Evolutionary conservation across 2,797 vertebrate species (phyloP).

Genomic region (Peromyscus aztecus): DNA sequence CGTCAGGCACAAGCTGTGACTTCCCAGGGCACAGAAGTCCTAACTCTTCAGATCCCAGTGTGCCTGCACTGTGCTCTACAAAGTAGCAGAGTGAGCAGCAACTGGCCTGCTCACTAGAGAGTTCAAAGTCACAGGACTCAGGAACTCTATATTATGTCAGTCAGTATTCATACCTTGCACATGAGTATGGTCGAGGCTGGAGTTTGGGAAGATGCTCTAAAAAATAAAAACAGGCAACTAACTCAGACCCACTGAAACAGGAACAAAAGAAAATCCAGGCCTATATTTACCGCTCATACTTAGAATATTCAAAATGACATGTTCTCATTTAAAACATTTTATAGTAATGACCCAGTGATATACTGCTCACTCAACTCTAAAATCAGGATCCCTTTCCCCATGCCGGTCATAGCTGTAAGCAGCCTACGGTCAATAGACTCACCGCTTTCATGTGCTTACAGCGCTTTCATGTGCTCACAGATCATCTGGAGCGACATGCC

Average conservation of each 20-base stretch:
- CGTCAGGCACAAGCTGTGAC: neutral
- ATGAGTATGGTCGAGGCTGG: conserved; percentile 96
- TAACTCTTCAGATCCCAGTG: accelerated
- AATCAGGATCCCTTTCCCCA: neutral
- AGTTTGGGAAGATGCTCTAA: conserved; percentile 97
- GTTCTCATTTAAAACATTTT: neutral
- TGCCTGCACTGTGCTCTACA: no score
- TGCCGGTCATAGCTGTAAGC: neutral
- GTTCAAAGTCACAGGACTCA: neutral
- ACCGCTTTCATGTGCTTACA: no score
- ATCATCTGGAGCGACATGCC: neutral
- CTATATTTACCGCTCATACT: neutral
- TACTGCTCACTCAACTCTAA: neutral
- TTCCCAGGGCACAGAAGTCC: neutral
- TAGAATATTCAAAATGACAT: neutral
- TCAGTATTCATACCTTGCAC: conserved; percentile 92
- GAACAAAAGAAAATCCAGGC: neutral
- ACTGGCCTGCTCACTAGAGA: accelerated
- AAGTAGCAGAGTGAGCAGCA: accelerated
- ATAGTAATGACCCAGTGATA: neutral
- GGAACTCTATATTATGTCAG: neutral
- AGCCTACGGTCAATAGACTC: neutral
- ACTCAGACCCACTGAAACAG: neutral
- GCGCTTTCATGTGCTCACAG: accelerated
- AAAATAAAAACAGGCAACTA: conserved; percentile 22